Conservation (phyloP, 2,113 vertebrate species). For the Hemibagrus wyckioides region DNA sequence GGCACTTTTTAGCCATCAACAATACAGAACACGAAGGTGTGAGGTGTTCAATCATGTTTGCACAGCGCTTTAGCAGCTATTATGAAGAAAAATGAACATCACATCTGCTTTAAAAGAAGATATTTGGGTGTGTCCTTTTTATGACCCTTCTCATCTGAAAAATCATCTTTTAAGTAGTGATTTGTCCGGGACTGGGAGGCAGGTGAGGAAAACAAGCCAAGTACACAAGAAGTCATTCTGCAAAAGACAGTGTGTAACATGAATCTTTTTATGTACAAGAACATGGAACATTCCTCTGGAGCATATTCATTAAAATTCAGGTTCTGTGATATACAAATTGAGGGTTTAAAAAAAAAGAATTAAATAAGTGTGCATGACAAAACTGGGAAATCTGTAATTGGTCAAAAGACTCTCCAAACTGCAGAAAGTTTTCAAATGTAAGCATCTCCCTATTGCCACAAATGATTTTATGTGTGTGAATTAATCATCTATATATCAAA, state of each 20-base stretch:
- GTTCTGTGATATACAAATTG: no score
- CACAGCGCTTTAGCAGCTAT: neutral
- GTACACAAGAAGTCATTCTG: neutral
- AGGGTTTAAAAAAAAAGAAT: no score
- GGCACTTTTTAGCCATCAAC: neutral
- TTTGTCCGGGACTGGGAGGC: neutral
- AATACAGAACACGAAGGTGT: neutral
- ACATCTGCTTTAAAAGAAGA: slow-evolving; percentile 1
- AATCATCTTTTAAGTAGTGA: neutral
- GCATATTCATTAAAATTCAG: no score
- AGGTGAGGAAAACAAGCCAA: neutral
- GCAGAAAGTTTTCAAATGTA: neutral
- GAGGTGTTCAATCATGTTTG: neutral
- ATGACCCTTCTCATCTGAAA: neutral
- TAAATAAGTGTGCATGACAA: no score
- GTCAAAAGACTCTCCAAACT: no score
- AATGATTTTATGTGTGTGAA: neutral
- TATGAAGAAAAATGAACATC: neutral
- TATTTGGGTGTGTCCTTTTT: neutral
- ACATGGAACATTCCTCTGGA: no score
- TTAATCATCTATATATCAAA: neutral
- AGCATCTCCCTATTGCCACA: neutral
- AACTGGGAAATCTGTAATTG: no score
- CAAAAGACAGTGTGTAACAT: neutral
- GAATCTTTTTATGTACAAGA: no score